Evolutionary conservation across 2,888 invertebrate genomes (phyloP), one percentile per base, ranked within the genome.

Genomic region (Sarcophaga carnaria): DNA sequence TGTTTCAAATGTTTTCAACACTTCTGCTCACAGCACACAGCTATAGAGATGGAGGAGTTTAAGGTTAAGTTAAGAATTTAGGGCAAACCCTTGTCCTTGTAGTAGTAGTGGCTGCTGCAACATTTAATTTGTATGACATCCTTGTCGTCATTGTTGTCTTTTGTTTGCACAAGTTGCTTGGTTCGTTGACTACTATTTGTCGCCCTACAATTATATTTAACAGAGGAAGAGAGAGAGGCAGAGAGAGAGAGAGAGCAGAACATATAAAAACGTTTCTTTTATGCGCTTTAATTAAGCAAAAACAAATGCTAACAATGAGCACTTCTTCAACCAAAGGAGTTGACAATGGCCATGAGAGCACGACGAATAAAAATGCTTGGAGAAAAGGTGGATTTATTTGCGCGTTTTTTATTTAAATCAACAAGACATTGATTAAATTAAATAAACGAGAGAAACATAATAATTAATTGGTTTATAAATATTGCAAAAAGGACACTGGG

Each of bases 241-340:
- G n/a, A n/a, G n/a, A n/a, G 3, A 54, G 1, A 14, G 14, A 54
- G 17, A 14, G 10, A 54, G 54, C 54, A 54, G 3, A 54, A 54
- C 14, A 2, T 45, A 67, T n/a, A 67, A 67, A 67, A 67, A 45
- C 45, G 70, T 80, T 67, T 54, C 20, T 75, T 74, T 62, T 75
- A 64, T 80, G 66, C 59, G 76, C 76, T 75, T 76, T 76, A 84
- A 84, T 84, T 76, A 84, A 84, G 62, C 25, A 67, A 79, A 69
- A 74, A 47, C 37, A 75, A 79, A 64, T 74, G 67, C 22, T 67
- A 25, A 63, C n/a, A 49, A 75, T 75, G 72, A 72, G 17, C 72
- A 67, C 67, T 72, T n/a, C n/a, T n/a, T 20, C n/a, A 8, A 63
- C 49, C 37, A 27, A 54, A 75, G 64, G 69, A 62, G 49, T 27